Evolutionary conservation across 2,888 invertebrate genomes (phyloP).

Genomic region (Panopea generosa): DNA sequence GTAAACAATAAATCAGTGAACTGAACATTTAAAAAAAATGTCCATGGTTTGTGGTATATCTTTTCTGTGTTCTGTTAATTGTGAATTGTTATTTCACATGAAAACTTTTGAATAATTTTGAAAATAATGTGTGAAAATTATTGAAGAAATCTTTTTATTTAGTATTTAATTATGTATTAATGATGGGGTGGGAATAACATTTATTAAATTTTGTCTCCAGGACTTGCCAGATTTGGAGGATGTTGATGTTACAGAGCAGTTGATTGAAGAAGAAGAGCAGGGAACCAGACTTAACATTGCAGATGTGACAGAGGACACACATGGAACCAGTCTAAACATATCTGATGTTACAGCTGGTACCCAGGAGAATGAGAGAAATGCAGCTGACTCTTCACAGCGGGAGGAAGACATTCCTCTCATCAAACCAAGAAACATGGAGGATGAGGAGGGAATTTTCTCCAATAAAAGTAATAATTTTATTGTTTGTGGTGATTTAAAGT

Average conservation of each 20-base stretch:
- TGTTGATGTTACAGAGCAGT: constrained; percentile 76
- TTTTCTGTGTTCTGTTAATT: no score
- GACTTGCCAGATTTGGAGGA: constrained; percentile 83
- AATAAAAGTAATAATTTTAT: constrained; percentile 53
- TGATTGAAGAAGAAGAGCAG: constrained; percentile 44
- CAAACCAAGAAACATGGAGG: constrained; percentile 55
- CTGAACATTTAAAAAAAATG: no score
- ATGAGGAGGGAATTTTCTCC: constrained; percentile 71
- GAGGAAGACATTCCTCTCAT: constrained; percentile 72
- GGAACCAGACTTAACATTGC: constrained; percentile 54
- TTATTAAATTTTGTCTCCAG: no score
- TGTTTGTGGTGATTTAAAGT: constrained; percentile 5
- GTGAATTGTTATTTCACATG: no score
- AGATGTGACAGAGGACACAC: constrained; percentile 45
- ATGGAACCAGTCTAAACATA: constrained; percentile 9
- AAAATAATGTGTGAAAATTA: no score
- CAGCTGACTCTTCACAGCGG: constrained; percentile 7
- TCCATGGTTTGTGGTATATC: no score
- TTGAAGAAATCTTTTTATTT: no score
- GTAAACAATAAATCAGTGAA: no score
- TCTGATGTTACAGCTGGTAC: neutral
- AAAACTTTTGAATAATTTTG: no score
- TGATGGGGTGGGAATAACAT: no score
- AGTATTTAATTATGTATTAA: no score
- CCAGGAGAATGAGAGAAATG: neutral